These are phyloP conservation scores for Stichodactyla mertensii DNA, from an alignment of 64 coral and sea anemone species.

Conservation along the genomic window DNA sequence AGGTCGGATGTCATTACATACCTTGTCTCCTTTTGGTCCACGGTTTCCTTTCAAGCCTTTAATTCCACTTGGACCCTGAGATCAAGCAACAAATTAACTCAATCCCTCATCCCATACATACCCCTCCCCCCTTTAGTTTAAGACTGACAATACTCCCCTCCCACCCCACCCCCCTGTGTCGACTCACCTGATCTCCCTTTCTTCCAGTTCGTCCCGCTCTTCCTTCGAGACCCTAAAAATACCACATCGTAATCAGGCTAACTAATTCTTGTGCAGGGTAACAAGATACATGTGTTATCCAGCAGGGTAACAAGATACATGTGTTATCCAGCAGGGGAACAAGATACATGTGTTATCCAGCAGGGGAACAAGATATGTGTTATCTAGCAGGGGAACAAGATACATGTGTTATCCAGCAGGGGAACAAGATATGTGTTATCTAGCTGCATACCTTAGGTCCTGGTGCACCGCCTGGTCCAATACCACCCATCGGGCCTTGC, in stretches of 20 bases:
- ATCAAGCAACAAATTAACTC: background rate
- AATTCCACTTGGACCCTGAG: background rate
- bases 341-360: too few relatives aligned
- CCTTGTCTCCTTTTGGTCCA: constrained; percentile 31
- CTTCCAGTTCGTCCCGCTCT: constrained; percentile 12
- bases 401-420: too few relatives aligned
- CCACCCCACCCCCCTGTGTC: background rate
- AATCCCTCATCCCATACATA: background rate
- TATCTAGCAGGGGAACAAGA: too few relatives aligned
- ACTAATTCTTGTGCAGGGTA: too few relatives aligned
- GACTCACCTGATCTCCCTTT: constrained; percentile 18
- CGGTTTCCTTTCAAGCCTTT: constrained; percentile 12
- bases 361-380: too few relatives aligned
- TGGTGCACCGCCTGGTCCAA: background rate
- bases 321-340: too few relatives aligned
- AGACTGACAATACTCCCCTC: background rate
- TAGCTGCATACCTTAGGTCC: constrained; percentile 7
- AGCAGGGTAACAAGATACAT: too few relatives aligned
- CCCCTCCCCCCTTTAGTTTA: background rate
- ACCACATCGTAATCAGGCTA: background rate
- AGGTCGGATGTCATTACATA: background rate
- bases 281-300: too few relatives aligned
- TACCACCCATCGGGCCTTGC: background rate
- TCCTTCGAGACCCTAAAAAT: constrained; percentile 13
- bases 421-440: background rate